Evolutionary conservation across 2,797 vertebrate species (phyloP).

Genomic region (Malacoctenus gilli): DNA sequence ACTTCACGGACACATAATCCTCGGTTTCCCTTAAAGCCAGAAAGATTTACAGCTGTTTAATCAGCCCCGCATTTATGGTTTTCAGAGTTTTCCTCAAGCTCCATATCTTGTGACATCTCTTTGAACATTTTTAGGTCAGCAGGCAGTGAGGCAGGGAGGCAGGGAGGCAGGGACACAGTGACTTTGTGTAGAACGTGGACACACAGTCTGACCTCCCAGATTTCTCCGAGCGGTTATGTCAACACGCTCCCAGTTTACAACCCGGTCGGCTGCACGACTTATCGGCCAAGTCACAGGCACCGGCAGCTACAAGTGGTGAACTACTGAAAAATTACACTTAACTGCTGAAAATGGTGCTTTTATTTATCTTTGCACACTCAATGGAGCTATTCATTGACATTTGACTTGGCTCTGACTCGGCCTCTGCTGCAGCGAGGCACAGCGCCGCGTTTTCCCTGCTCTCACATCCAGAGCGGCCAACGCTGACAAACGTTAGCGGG

Average conservation of each 20-base stretch:
- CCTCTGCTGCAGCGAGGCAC: conserved; percentile 33
- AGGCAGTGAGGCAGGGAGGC: background rate
- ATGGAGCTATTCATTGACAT: conserved; percentile 74
- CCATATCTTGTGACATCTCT: conserved; percentile 7
- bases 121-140: conserved; percentile 33
- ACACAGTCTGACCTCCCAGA: conserved; percentile 46
- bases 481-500: conserved; percentile 41
- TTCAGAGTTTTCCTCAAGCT: conserved; percentile 21
- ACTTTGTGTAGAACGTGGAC: conserved; percentile 40
- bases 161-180: conserved; percentile 38
- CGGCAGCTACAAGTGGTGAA: conserved; percentile 47
- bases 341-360: conserved; percentile 68
- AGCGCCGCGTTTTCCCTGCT: conserved; percentile 33
- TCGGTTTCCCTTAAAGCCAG: too few species aligned
- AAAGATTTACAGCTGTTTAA: too few species aligned
- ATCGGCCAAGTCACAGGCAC: conserved; percentile 40
- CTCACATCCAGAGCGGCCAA: conserved; percentile 43
- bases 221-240: conserved; percentile 59
- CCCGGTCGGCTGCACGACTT: conserved; percentile 34
- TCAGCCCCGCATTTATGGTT: background rate
- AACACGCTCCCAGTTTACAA: conserved; percentile 65
- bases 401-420: conserved; percentile 57
- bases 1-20: too few species aligned
- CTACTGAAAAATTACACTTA: conserved; percentile 67
- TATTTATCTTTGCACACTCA: conserved; percentile 74